Evolutionary conservation across 2,113 vertebrate genomes (phyloP), one percentile per base, ranked within the genome.

Genomic region (Muntiacus muntjak): DNA sequence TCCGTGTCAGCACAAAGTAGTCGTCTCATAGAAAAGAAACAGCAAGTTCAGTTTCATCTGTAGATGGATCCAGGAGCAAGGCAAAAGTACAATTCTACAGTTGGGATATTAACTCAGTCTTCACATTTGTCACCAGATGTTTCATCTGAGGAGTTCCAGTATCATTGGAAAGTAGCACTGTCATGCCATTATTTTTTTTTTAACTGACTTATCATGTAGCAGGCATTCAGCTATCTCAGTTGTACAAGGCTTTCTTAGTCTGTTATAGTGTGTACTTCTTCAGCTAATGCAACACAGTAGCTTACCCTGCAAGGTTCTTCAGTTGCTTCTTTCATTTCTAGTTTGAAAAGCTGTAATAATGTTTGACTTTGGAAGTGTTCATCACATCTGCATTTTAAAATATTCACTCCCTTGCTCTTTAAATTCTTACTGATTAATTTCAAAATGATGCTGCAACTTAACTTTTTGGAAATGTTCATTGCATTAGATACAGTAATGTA

Each of bases 361-460:
- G 8, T 85, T 92, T 97, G 84, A 23, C 79, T 96, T 91, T 91
- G 52, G 79, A 93, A 92, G 76, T 86, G 71, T 36, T 92, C 30
- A 92, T 79, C 15, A n/a, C 78, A n/a, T 47, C 78, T 92, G 16
- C 23, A 45, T 88, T 93, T 45, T 1, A 91, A 93, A 87, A 91
- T 84, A 62, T 2, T 87, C 43, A 54, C 25, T 94, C 55, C 6
- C 25, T 71, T 92, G 76, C 85, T 21, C 40, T 85, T 81, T 86
- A 60, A 47, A 62, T 82, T 76, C 19, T 60, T 81, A 33, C 52
- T 50, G 25, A 71, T 86, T 92, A 67, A 67, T 97, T 93, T 90
- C 36, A 93, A 82, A n/a, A 82, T 83, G 43, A 79, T 82, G 45
- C 25, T 81, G 26, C 17, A 60, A n/a, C 71, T 86, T 30, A 50